A percentile compares a stretch with the other conserved stretches of the same genome.
These are phyloP conservation scores for Eurypyga helias DNA, from an alignment of 2,113 vertebrate species.

Conservation along the genomic window DNA sequence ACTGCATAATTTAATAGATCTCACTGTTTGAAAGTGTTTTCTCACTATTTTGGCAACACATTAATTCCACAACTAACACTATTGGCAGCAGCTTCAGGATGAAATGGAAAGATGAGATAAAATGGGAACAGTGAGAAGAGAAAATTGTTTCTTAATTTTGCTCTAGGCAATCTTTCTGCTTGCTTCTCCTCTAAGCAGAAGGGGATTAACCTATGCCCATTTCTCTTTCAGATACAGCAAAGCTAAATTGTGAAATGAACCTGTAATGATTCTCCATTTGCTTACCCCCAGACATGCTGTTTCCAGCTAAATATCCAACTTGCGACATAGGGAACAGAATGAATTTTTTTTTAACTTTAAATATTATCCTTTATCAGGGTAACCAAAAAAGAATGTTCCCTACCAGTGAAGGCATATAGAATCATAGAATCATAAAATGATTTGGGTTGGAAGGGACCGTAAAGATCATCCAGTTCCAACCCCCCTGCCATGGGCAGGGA, in stretches of 20 bases:
- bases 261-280: conserved; percentile 3
- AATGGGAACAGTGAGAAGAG: conserved; percentile 11
- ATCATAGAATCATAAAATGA: too few species aligned
- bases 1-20: conserved; percentile 48
- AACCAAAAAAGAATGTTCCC: not conserved
- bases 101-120: conserved; percentile 39
- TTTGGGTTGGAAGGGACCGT: too few species aligned
- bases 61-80: conserved; percentile 22
- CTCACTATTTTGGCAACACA: conserved; percentile 30
- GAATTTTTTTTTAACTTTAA: not conserved
- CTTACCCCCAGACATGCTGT: not conserved
- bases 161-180: not conserved
- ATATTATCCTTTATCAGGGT: not conserved
- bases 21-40: conserved; percentile 27
- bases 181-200: not conserved
- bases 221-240: not conserved
- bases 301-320: not conserved
- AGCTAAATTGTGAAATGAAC: not conserved
- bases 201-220: not conserved
- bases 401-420: not conserved
- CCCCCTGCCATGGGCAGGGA: too few species aligned
- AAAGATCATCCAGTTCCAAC: too few species aligned
- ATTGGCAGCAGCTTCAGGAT: conserved; percentile 26
- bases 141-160: conserved; percentile 44
- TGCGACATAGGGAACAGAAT: not conserved